These are phyloP conservation scores for Sorex maritimensis DNA, from an alignment of 2,797 vertebrate species.

Conservation along the genomic window DNA sequence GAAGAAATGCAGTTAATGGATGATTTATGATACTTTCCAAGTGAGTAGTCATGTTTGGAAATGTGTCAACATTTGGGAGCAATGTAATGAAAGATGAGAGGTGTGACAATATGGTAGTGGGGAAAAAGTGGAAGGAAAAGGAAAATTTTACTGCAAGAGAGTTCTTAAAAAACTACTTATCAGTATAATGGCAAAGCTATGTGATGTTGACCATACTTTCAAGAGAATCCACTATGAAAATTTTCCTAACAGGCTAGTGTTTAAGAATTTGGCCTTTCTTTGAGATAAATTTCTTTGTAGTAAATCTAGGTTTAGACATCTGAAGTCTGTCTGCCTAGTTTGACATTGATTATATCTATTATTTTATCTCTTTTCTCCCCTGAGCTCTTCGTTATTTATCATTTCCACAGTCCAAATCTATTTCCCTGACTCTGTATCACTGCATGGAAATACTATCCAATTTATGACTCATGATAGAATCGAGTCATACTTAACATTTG, in stretches of 20 bases:
- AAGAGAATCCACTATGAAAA: neutral
- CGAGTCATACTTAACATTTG: conserved; percentile 3
- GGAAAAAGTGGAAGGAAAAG: neutral
- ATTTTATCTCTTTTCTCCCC: neutral
- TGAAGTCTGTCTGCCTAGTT: neutral
- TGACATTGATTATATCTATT: neutral
- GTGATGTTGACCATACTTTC: neutral
- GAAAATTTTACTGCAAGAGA: neutral
- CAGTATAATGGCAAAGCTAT: neutral
- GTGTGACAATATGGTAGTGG: no score
- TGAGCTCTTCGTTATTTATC: neutral
- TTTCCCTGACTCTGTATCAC: neutral
- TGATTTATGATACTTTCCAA: neutral
- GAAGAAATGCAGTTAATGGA: conserved; percentile 3
- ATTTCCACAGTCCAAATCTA: neutral
- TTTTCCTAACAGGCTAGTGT: neutral
- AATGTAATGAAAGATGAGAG: neutral
- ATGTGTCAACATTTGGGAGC: conserved; percentile 5
- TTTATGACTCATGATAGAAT: neutral
- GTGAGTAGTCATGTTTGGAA: neutral
- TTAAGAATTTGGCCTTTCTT: no score
- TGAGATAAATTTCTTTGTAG: neutral
- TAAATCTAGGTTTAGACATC: neutral
- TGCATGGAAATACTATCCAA: neutral
- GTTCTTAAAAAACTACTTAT: neutral